Conservation (phyloP, 2,797 vertebrate species). For the Phrynocephalus vlangalii region DNA sequence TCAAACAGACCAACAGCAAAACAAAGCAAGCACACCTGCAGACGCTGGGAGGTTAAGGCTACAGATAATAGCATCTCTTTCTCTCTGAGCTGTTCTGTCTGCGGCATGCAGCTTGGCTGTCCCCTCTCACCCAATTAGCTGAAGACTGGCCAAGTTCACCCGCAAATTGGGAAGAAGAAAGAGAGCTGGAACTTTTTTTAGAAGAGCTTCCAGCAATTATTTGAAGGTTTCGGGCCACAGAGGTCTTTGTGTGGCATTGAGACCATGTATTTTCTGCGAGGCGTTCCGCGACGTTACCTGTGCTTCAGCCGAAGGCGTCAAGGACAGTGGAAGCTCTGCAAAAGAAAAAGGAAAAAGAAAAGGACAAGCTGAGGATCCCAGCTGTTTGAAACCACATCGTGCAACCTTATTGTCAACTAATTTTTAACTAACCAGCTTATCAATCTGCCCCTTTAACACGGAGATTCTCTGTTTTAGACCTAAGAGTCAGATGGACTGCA, state of each 20-base stretch:
- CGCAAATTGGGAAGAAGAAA: background rate
- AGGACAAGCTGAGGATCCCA: constrained; percentile 24
- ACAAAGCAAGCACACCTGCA: too few species aligned
- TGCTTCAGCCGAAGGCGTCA: constrained; percentile 62
- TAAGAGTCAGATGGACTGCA: too few species aligned
- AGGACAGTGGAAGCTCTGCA: constrained; percentile 57
- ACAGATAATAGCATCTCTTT: too few species aligned
- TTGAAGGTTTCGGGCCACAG: too few species aligned
- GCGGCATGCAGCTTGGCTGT: background rate
- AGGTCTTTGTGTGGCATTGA: too few species aligned
- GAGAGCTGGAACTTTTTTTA: too few species aligned
- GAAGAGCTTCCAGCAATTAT: background rate
- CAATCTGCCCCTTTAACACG: too few species aligned
- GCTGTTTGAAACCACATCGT: background rate
- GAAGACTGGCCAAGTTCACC: background rate
- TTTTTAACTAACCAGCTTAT: too few species aligned
- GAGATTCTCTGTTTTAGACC: too few species aligned
- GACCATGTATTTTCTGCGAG: background rate
- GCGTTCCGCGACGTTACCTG: constrained; percentile 52
- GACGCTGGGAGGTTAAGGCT: too few species aligned
- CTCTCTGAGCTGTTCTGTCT: too few species aligned
- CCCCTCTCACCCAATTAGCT: background rate
- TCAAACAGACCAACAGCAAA: too few species aligned
- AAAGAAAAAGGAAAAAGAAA: constrained; percentile 29
- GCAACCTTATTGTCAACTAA: background rate